Evolutionary conservation across 2,888 invertebrate genomes (phyloP), one percentile per base, ranked within the genome.

Genomic region (Matsumyia berberina): DNA sequence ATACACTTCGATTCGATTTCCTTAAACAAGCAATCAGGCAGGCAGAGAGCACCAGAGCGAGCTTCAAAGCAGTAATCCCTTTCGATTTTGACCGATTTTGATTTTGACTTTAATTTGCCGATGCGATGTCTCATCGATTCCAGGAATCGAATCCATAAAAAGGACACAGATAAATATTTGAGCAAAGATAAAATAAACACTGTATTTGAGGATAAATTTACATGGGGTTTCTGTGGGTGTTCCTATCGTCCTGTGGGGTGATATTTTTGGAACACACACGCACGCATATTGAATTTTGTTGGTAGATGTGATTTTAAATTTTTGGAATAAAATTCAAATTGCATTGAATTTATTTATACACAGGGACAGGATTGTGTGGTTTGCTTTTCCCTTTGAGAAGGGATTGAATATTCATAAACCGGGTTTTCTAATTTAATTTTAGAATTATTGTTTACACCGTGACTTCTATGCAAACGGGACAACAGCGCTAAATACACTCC

Each of bases 101-200:
- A 29, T 39, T 58, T 49, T 57, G 7, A 51, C 17, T 72, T 62
- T 72, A 72, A 62, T 72, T 62, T 72, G 7, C 51, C 4, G 51
- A 51, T 9, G 31, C 64, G 31, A 37, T 15, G 17, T 60, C 15
- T 9, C 37, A 39, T 64, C 60, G 67, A 44, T 37, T 37, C 35
- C 6, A n/a, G 2, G 39, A 66, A 42, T 57, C n/a, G 9, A 15
- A 44, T 35, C 37, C 44, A 31, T 53, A 66, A 72, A 66, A 72
- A 72, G 66, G 51, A 49, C 64, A 82, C 12, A 51, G 31, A 77
- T 66, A 72, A 77, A 82, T 78, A 78, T 67, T 78, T 53, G 44
- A 37, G 33, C 4, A 51, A 19, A 42, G 19, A 60, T 66, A 58
- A 53, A 58, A 39, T 46, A 58, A 66, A 70, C 62, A 42, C 9